Evolutionary conservation across 1,140 invertebrate genomes (phyloP), one percentile per base, ranked within the genome.

Genomic region (Saccostrea echinata): DNA sequence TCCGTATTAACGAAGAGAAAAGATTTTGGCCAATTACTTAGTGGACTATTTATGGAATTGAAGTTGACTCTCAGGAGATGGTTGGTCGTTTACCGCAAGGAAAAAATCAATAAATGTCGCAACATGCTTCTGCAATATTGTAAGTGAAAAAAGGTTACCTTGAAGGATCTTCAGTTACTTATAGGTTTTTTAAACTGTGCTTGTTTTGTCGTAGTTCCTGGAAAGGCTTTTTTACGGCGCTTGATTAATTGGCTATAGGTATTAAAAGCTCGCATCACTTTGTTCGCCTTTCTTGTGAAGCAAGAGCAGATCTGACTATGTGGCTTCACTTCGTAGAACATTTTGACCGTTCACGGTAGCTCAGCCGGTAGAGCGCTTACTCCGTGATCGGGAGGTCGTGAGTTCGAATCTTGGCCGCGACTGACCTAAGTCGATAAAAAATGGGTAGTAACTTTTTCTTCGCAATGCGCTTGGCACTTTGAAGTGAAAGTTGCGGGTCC

Each of bases 131-230:
- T 11, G 4, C 6, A 43, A 30, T 80, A 81, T 24, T 33, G 6
- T 3, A 43, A n/a, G 11, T n/a, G n/a, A 33, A 33, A 83, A 71
- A 88, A 83, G 53, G 57, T 64, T 13, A 81, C n/a, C 1, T 57
- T 88, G 21, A 51, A 43, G 13, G 52, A 86, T 18, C 43, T 86
- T 18, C 84, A 88, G 57, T 88, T 76, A 1, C 52, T 86, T 13
- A 84, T 86, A 52, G 76, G 84, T 51, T 53, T 86, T n/a, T 55
- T 86, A n/a, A 85, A 88, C 35, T 88, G 82, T 84, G 84, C n/a
- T 24, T 88, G 43, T 43, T 43, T 9, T 8, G 43, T 43, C 9
- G 43, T 43, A 43, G 43, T 43, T 43, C 43, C 43, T 43, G 43
- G 43, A 43, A 43, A 9, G 43, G 43, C 43, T 9, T 43, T n/a